Evolutionary conservation across 2,888 invertebrate genomes (phyloP), one percentile per base, ranked within the genome.

Genomic region (Saturnia japonica): DNA sequence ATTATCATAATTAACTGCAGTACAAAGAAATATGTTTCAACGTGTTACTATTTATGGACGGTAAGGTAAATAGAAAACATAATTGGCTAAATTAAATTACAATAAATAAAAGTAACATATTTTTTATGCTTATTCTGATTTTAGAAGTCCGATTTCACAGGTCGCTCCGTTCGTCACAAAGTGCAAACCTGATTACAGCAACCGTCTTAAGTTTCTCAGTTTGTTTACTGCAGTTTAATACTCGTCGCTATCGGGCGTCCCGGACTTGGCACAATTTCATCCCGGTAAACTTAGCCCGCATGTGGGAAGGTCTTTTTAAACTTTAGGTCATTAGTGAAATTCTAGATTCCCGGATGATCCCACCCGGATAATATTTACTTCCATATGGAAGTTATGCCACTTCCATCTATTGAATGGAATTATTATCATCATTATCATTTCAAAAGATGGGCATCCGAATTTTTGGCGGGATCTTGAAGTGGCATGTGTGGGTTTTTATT

Each of bases 171-270:
- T 64, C 40, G 9, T 40, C 40, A 62, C 7, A n/a, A 19, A 19
- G n/a, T n/a, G 8, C 1, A 16, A 40, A 40, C 19, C 40, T 40
- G 40, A 64, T 19, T n/a, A 40, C 40, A 64, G n/a, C 8, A 40
- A 60, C 16, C 6, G 8, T 64, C 64, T 64, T 40, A 60, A 64
- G 64, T 64, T 64, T 64, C 64, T 40, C 40, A 64, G 64, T 40
- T 40, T 64, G 40, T 64, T 64, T 64, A 64, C 64, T 34, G 16
- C 62, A 62, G 28, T 62, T 64, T 64, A 64, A 64, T 64, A 64
- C n/a, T n/a, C 16, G 34, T n/a, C 16, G 34, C 34, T 28, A 34
- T 34, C 34, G 28, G 28, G 9, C 19, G n/a, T 19, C 34, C 57
- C 28, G 19, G 64, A 40, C 64, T 64, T n/a, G n/a, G 64, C n/a